Conservation (phyloP, 2,888 invertebrate genomes). For the Dasysyrphus albostriatus region DNA sequence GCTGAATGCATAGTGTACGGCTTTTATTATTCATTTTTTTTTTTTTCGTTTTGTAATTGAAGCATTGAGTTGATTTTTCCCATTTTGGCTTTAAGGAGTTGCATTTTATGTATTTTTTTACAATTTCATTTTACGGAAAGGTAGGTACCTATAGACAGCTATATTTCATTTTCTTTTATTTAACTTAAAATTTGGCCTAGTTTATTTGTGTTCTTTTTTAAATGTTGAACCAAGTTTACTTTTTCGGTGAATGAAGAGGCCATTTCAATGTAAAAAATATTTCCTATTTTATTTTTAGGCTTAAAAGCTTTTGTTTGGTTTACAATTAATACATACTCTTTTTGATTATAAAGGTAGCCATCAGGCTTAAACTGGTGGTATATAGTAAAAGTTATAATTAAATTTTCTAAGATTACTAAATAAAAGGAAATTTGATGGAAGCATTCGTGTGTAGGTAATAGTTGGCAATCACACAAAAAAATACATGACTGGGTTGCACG, state of each 20-base stretch:
- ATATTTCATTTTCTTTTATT: conserved; percentile 28
- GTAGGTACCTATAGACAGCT: background rate
- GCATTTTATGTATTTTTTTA: conserved; percentile 28
- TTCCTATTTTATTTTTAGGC: conserved; percentile 17
- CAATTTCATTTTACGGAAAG: background rate
- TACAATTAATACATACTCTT: background rate
- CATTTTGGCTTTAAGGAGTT: conserved; percentile 61
- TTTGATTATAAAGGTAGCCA: conserved; percentile 19
- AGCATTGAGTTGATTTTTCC: conserved; percentile 70
- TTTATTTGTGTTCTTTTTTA: conserved; percentile 33
- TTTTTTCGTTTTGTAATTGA: conserved; percentile 73
- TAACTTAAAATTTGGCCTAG: conserved; percentile 51
- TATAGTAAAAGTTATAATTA: background rate
- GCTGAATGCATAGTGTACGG: conserved; percentile 50
- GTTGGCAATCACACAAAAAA: too few species aligned
- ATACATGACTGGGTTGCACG: too few species aligned
- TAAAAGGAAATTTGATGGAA: too few species aligned
- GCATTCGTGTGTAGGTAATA: too few species aligned
- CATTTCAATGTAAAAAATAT: conserved; percentile 30
- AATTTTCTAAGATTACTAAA: background rate
- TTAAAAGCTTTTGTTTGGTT: conserved; percentile 21
- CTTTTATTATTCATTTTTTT: conserved; percentile 45
- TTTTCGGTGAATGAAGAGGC: conserved; percentile 16
- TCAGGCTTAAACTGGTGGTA: background rate
- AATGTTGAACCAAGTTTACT: conserved; percentile 1